A percentile compares a stretch with the other conserved stretches of the same genome.
phyloP scores from a whole-genome alignment of 2,888 invertebrate genomes.

The Kryphioiulus occultus region DNA sequence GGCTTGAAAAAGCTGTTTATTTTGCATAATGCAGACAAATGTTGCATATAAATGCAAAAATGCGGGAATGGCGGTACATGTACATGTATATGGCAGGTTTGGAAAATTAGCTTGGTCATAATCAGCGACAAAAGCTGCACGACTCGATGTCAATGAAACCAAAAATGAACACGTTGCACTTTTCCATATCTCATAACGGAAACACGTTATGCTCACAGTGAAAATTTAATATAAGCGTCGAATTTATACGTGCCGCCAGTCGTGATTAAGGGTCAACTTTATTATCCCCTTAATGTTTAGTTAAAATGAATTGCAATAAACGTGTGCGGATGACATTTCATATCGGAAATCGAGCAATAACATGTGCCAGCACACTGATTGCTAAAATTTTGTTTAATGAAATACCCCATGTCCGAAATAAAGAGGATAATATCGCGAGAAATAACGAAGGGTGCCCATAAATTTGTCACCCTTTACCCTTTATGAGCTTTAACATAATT shows the following conservation, averaged over 20 bases:
- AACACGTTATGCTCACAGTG: not conserved
- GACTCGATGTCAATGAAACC: slow-evolving; percentile 28
- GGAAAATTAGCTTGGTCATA: slow-evolving; percentile 17
- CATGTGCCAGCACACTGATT: not conserved
- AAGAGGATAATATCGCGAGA: too few relatives aligned
- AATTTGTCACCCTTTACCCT: too few relatives aligned
- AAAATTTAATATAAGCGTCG: slow-evolving; percentile 1
- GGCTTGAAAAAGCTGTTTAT: slow-evolving; percentile 28
- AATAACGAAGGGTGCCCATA: too few relatives aligned
- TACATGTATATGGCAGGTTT: too few relatives aligned
- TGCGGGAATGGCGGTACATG: not conserved
- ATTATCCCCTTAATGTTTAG: not conserved
- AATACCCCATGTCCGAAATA: not conserved
- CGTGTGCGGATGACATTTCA: not conserved
- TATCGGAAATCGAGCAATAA: not conserved
- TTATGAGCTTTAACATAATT: too few relatives aligned
- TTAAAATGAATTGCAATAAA: slow-evolving; percentile 32
- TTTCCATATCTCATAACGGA: slow-evolving; percentile 32
- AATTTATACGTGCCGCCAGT: not conserved
- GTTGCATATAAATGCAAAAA: not conserved
- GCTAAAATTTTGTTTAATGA: not conserved
- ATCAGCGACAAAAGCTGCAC: slow-evolving; percentile 10
- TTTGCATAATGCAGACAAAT: slow-evolving; percentile 33
- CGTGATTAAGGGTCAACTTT: not conserved
- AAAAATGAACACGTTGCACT: slow-evolving; percentile 11